Evolutionary conservation across 2,797 vertebrate genomes (phyloP).

Genomic region (Danio choprae): DNA sequence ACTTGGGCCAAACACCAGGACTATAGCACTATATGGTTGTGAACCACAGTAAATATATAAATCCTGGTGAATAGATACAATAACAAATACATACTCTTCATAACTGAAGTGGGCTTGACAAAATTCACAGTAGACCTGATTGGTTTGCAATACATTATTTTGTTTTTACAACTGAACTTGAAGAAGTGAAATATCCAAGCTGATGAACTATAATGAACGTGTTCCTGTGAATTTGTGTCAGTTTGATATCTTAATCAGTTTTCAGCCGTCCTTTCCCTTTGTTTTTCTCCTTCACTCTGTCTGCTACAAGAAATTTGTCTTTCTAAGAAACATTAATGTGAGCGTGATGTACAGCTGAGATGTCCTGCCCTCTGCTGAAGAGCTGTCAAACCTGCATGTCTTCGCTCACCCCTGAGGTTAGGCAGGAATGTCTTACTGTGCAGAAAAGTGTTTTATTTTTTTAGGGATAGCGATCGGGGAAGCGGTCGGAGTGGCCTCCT

Average conservation of each 20-base stretch:
- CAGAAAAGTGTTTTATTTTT: conserved; percentile 36
- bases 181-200: not conserved
- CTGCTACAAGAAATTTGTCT: conserved; percentile 29
- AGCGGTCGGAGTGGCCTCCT: conserved; percentile 50
- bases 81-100: not conserved
- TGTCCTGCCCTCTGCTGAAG: conserved; percentile 34
- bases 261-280: conserved; percentile 22
- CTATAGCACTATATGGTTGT: not conserved
- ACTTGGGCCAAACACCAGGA: not conserved
- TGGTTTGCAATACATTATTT: conserved; percentile 19
- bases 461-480: conserved; percentile 42
- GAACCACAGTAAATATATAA: not conserved
- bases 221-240: conserved; percentile 36
- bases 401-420: conserved; percentile 27
- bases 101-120: not conserved
- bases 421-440: conserved; percentile 40
- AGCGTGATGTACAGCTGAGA: conserved; percentile 33
- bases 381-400: conserved; percentile 42
- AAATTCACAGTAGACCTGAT: conserved; percentile 2
- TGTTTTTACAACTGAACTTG: not conserved
- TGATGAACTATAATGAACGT: conserved; percentile 41
- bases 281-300: conserved; percentile 24
- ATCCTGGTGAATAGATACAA: not conserved
- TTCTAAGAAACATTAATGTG: conserved; percentile 30
- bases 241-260: conserved; percentile 44